Percentiles rank a stretch among this genome's conserved stretches.
These are phyloP conservation scores for Pipra filicauda DNA, from an alignment of 2,113 vertebrate species.

Conservation along the genomic window DNA sequence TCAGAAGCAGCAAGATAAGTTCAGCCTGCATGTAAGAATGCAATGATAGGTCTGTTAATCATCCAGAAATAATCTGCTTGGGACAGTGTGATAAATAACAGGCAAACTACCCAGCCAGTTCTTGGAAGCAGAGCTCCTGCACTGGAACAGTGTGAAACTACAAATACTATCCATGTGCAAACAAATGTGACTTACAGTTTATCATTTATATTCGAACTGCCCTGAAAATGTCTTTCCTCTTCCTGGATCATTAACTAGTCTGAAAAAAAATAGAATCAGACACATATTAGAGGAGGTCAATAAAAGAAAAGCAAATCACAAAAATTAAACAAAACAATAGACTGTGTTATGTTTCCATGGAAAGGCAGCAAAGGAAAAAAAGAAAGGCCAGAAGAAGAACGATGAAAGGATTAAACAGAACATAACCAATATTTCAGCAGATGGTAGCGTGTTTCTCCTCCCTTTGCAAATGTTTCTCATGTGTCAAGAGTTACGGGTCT, in stretches of 20 bases:
- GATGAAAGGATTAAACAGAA: neutral
- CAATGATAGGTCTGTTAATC: neutral
- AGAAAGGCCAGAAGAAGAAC: neutral
- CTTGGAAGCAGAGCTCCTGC: conserved; percentile 29
- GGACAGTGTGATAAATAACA: conserved; percentile 25
- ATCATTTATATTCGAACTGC: neutral
- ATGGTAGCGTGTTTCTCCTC: neutral
- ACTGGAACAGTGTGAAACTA: conserved; percentile 27
- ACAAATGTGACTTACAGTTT: conserved; percentile 47
- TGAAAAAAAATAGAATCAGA: conserved; percentile 57
- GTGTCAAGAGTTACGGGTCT: neutral
- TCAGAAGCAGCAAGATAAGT: neutral
- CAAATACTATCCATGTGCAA: conserved; percentile 21
- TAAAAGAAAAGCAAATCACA: conserved; percentile 50
- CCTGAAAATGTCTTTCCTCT: conserved; percentile 45
- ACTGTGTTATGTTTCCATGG: conserved; percentile 61
- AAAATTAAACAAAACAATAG: conserved; percentile 63
- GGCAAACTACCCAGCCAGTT: neutral
- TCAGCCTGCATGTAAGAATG: neutral
- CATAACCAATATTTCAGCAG: neutral
- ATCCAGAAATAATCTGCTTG: neutral
- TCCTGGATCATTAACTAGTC: conserved; percentile 44
- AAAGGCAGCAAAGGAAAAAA: conserved; percentile 39
- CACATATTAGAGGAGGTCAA: conserved; percentile 41
- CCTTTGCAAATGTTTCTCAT: neutral